These are phyloP conservation scores for Nycticryphes semicollaris DNA, from an alignment of 2,113 vertebrate genomes.

Conservation along the genomic window DNA sequence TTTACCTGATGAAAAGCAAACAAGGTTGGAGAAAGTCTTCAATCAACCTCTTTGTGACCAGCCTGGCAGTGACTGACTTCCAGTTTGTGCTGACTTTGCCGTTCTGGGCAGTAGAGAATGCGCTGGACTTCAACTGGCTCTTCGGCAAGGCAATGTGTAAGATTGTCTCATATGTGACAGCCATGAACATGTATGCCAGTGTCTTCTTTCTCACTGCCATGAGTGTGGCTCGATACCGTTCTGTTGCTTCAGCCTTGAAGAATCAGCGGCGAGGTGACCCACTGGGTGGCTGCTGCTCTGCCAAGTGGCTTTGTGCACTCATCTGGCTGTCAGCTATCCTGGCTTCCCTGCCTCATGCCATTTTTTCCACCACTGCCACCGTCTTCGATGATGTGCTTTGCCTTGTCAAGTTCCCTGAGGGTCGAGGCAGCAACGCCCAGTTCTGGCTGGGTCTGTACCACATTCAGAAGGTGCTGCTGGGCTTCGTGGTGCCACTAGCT, in stretches of 20 bases:
- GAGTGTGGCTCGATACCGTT: conserved; percentile 90
- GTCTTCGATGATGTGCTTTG: conserved; percentile 90
- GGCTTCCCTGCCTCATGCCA: conserved; percentile 86
- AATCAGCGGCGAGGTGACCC: conserved; percentile 60
- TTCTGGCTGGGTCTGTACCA: conserved; percentile 94
- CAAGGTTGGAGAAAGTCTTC: conserved; percentile 92
- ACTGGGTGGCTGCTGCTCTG: conserved; percentile 66
- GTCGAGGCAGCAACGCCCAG: conserved; percentile 77
- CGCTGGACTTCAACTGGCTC: conserved; percentile 92
- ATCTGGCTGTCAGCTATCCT: conserved; percentile 86
- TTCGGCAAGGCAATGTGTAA: conserved; percentile 96
- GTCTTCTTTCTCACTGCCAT: conserved; percentile 99
- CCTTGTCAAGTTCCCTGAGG: conserved; percentile 88
- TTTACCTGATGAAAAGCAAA: conserved; percentile 91
- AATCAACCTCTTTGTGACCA: conserved; percentile 93
- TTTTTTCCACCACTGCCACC: conserved; percentile 89
- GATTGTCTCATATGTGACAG: conserved; percentile 89
- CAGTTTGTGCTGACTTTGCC: conserved; percentile 95
- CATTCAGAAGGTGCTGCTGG: conserved; percentile 90
- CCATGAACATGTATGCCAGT: conserved; percentile 97
- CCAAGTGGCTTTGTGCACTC: conserved; percentile 77
- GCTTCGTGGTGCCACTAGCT: conserved; percentile 86
- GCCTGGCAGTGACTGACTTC: conserved; percentile 92
- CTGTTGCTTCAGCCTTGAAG: conserved; percentile 88
- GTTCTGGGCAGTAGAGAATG: conserved; percentile 96